Conservation (phyloP, 2,113 vertebrate species). For the Ophthalmolycus amberensis region DNA sequence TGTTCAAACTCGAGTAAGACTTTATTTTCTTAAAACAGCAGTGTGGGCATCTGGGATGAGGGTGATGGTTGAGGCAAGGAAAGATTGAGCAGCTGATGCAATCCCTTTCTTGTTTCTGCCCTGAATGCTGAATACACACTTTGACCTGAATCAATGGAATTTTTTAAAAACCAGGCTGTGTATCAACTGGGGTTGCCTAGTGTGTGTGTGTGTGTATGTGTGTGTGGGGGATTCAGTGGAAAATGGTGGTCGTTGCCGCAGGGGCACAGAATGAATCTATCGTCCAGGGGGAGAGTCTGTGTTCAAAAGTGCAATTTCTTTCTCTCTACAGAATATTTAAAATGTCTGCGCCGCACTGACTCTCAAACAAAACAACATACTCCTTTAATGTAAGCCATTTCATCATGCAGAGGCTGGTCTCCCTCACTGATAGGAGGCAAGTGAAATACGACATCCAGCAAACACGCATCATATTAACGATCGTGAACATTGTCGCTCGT, state of each 20-base stretch:
- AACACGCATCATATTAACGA: background rate
- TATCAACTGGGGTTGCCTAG: conserved; percentile 17
- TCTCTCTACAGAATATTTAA: conserved; percentile 18
- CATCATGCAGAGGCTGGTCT: background rate
- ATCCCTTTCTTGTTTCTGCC: conserved; percentile 40
- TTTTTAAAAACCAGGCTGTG: conserved; percentile 32
- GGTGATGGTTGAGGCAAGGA: conserved; percentile 21
- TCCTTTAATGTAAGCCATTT: background rate
- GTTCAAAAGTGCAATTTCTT: conserved; percentile 3
- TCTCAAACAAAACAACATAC: conserved; percentile 4
- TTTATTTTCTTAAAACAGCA: conserved; percentile 52
- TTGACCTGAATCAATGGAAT: conserved; percentile 63
- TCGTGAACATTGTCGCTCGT: background rate
- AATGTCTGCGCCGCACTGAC: background rate
- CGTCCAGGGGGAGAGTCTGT: conserved; percentile 15
- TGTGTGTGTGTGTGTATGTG: conserved; percentile 18
- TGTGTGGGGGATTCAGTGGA: conserved; percentile 19
- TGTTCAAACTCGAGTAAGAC: conserved; percentile 72
- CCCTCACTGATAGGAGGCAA: background rate
- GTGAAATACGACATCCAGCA: background rate
- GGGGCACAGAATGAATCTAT: conserved; percentile 31
- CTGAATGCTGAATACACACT: conserved; percentile 45
- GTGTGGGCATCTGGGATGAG: conserved; percentile 46
- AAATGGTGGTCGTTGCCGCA: conserved; percentile 42
- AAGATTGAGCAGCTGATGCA: conserved; percentile 40